Conservation (phyloP, 2,113 vertebrate genomes). For the Procapra przewalskii region DNA sequence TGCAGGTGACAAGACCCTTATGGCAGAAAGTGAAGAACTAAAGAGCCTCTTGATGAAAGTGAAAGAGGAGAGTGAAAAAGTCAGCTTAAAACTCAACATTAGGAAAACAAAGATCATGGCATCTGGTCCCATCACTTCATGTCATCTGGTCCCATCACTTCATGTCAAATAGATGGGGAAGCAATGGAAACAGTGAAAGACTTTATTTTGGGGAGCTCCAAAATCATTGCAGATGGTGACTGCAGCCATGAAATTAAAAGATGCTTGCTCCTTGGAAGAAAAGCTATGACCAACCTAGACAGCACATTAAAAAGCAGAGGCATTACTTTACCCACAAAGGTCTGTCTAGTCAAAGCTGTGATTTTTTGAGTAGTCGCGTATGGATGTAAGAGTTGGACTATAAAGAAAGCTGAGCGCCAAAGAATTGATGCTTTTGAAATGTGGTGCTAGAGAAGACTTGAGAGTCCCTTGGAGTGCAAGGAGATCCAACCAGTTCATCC, state of each 20-base stretch:
- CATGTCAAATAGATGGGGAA: not conserved
- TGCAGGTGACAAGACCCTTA: not conserved
- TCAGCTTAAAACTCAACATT: not conserved
- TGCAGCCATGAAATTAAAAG: not conserved
- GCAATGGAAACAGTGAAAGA: not conserved
- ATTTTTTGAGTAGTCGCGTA: not conserved
- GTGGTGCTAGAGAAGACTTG: not conserved
- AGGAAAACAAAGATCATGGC: not conserved
- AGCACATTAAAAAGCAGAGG: not conserved
- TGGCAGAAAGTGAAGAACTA: not conserved
- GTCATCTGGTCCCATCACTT: not conserved
- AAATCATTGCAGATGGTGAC: not conserved
- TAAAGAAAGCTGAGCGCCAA: not conserved
- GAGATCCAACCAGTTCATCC: not conserved
- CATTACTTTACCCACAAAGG: not conserved
- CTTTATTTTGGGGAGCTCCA: not conserved
- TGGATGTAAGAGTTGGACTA: not conserved
- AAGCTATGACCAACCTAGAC: not conserved
- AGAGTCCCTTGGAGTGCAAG: not conserved
- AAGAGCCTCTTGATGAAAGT: not conserved
- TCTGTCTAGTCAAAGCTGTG: not conserved
- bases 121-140: not conserved
- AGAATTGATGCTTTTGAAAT: not conserved
- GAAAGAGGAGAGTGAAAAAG: not conserved
- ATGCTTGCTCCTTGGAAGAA: not conserved